A percentile compares a stretch with the other conserved stretches of the same genome.
phyloP scores from a whole-genome alignment of 2,888 invertebrate genomes.

The Drosophila limbata region DNA sequence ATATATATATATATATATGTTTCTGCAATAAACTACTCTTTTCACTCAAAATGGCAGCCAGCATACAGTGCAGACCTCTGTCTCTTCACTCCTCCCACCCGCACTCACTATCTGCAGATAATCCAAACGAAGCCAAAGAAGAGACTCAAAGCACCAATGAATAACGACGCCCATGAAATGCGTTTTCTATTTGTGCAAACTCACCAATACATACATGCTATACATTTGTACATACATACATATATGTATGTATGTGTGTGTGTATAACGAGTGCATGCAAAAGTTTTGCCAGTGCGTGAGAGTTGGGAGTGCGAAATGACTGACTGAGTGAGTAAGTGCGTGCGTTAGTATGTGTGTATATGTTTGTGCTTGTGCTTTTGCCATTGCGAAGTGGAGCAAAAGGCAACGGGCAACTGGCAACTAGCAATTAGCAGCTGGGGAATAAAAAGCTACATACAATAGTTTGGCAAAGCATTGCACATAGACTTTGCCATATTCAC shows the following conservation, averaged over 20 bases:
- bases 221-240: no score
- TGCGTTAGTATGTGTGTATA: constrained; percentile 1
- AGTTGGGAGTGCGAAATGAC: constrained; percentile 22
- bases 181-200: constrained; percentile 79
- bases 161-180: constrained; percentile 59
- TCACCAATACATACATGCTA: constrained; percentile 9
- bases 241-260: constrained; percentile 4
- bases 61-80: constrained; percentile 6
- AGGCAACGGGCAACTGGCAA: constrained; percentile 54
- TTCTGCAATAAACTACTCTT: background rate
- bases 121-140: constrained; percentile 4
- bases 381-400: constrained; percentile 55
- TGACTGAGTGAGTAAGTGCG: constrained; percentile 9
- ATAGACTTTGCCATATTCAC: constrained; percentile 49
- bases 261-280: constrained; percentile 43
- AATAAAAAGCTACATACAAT: constrained; percentile 26
- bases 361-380: constrained; percentile 21
- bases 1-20: constrained; percentile 3
- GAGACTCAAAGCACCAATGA: constrained; percentile 21
- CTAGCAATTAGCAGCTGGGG: constrained; percentile 41
- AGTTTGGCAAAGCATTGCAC: constrained; percentile 66
- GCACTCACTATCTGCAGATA: constrained; percentile 4
- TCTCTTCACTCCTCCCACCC: background rate
- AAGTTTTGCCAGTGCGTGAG: constrained; percentile 41
- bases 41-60: constrained; percentile 27